Evolutionary conservation across 2,888 invertebrate species (phyloP).

Genomic region (Lottia scabra): DNA sequence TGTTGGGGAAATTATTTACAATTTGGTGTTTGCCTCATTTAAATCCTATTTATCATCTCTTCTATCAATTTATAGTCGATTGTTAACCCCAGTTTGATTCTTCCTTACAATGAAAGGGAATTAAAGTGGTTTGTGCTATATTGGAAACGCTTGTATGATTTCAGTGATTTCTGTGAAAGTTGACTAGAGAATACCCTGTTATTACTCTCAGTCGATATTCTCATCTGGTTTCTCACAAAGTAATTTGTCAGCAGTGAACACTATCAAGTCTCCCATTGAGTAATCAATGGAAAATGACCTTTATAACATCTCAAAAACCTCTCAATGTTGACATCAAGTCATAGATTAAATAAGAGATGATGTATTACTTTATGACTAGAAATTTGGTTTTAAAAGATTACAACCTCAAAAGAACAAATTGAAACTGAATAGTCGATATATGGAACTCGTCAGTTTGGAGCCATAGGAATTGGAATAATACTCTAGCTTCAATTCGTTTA

Average conservation of each 20-base stretch:
- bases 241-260: neutral
- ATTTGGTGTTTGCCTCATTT: no score
- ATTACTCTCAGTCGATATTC: conserved; percentile 1
- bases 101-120: neutral
- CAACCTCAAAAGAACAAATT: no score
- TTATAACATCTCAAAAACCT: neutral
- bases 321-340: neutral
- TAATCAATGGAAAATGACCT: conserved; percentile 4
- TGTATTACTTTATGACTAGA: neutral
- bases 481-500: no score
- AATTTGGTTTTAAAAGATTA: no score
- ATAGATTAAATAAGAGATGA: conserved; percentile 1
- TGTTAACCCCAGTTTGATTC: no score
- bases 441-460: no score
- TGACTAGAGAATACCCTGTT: neutral
- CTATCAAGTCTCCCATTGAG: neutral
- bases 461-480: no score
- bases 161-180: neutral
- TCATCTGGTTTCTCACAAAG: neutral
- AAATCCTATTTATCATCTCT: no score
- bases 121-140: neutral
- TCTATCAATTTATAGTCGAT: no score
- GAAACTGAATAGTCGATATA: no score
- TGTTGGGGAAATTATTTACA: no score
- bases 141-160: neutral